phyloP scores from a whole-genome alignment of 92 coral and sea anemone species.

The Porites lobata region DNA sequence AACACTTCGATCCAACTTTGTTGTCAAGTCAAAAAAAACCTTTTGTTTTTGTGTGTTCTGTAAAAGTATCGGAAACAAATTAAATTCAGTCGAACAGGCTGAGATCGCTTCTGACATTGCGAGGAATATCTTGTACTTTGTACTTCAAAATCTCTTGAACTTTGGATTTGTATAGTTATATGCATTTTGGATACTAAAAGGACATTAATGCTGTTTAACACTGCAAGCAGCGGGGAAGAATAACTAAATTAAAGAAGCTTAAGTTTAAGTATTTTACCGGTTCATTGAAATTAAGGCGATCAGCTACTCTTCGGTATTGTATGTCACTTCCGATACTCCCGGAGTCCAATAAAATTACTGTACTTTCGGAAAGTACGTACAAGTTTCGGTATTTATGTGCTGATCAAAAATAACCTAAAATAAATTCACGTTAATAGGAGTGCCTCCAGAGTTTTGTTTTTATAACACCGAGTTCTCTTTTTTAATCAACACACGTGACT shows the following conservation, averaged over 20 bases:
- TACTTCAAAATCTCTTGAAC: conserved; percentile 26
- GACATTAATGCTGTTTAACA: not conserved
- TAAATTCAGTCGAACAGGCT: not conserved
- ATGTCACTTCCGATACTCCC: not conserved
- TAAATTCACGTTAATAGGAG: no score
- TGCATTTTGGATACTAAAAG: no score
- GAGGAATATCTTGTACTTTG: not conserved
- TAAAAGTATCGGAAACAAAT: not conserved
- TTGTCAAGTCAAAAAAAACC: no score
- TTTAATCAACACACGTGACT: no score
- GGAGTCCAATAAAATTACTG: not conserved
- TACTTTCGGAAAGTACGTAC: not conserved
- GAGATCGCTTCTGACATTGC: not conserved
- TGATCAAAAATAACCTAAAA: not conserved
- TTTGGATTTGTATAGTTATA: conserved; percentile 15
- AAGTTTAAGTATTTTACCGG: not conserved
- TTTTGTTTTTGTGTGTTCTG: no score
- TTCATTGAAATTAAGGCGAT: not conserved
- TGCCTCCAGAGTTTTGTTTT: no score
- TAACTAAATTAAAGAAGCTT: not conserved
- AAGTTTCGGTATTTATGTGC: not conserved
- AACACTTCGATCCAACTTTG: not conserved
- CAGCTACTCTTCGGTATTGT: not conserved
- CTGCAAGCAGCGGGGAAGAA: not conserved
- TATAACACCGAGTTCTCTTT: no score